Evolutionary conservation across 2,797 vertebrate genomes (phyloP), one percentile per base, ranked within the genome.

Genomic region (Coranthus polyacanthus): DNA sequence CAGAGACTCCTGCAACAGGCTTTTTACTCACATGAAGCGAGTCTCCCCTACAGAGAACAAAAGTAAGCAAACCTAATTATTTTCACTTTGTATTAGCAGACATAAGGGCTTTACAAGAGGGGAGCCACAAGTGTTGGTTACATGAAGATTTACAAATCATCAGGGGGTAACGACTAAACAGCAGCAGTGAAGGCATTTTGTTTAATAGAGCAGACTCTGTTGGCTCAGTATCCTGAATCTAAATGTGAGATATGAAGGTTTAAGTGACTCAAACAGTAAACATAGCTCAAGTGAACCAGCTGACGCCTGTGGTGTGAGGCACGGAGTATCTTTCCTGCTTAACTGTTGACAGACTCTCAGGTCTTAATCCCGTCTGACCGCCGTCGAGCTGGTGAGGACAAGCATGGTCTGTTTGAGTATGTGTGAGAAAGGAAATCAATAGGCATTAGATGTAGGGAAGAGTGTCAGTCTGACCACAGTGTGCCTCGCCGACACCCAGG

Each of bases 361-460:
- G 68, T 56, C 51, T 29, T 55, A 68, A 75, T 75, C 70, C 41
- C 9, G 60, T 75, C 75, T 72, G 62, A 22, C 34, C 18, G 4
- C 13, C 2, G 42, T 69, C 75, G 45, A 4, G 18, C 38, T 39
- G 10, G 9, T 45, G 49, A 39, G 55, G 56, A 73, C 65, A 20
- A 58, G 39, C 29, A 13, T 36, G 58, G 9, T 39, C 6, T 43
- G 38, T 51, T 38, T 13, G 16, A 57, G 73, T 63, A 24, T 41
- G 58, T 66, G 20, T 50, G 59, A 32, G 57, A 52, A 20, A 54
- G 68, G 21, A 61, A 80, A 82, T 90, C 85, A 64, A 82, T 87
- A 69, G 45, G 50, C 65, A 80, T 80, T 78, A 72, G 65, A 21
- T 78, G 68, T 73, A 43, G 63, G 59, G 55, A 61, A 47, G 74